Evolutionary conservation across 1,140 invertebrate species (phyloP), one percentile per base, ranked within the genome.

Genomic region (Vanessa tameamea): DNA sequence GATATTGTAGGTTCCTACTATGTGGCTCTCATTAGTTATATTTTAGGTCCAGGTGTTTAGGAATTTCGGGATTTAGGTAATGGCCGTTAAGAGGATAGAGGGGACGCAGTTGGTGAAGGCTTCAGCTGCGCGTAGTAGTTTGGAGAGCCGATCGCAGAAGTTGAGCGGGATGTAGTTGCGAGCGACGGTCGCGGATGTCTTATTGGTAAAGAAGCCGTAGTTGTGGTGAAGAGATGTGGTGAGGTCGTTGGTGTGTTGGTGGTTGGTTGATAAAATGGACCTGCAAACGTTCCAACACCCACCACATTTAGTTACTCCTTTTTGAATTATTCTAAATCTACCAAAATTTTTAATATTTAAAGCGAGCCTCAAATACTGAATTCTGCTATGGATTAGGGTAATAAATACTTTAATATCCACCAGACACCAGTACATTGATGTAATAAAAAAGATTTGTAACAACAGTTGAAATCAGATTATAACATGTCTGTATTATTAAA

Each of bases 221-320:
- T 89, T 86, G 88, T 89, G 84, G 87, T 90, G 89, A 87, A 90
- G 85, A 91, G 84, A 90, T 91, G 90, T 91, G 89, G 89, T 90
- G 90, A 90, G 88, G 82, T 88, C 86, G 88, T 88, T 87, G 90
- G 89, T 91, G 89, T 91, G 90, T 91, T 92, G 89, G 89, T 92
- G 88, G 90, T 90, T 91, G 88, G 88, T 92, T 92, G 90, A 91
- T 91, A 91, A 91, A 91, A 92, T 92, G 90, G 87, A 91, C 90
- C 90, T 92, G 90, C 76, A 92, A 91, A 91, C 89, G 90, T 91
- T 92, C 90, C 90, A 92, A 92, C 91, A 92, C 91, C 91, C 89
- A 92, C 90, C 90, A 91, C 91, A 82, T 92, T 92, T 91, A 91
- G 77, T 90, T 82, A 83, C 83, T 89, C 80, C 79, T 80, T 80